These are phyloP conservation scores for Lanistes nyassanus DNA, from an alignment of 1,140 invertebrate species.

Conservation along the genomic window DNA sequence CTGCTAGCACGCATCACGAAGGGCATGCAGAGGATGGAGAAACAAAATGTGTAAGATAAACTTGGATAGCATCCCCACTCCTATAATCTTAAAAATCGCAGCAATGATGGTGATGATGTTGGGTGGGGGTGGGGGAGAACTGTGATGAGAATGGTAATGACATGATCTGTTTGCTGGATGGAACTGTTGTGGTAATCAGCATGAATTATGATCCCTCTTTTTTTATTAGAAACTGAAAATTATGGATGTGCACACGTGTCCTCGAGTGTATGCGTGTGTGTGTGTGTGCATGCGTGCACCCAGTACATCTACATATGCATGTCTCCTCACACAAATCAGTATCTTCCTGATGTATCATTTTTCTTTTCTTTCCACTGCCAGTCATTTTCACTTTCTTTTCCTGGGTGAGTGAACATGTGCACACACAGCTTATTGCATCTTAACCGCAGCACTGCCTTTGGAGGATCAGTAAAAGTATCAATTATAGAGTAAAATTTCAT, in stretches of 20 bases:
- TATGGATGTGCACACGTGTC: background rate
- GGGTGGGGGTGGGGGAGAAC: background rate
- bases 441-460: background rate
- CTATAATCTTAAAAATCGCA: background rate
- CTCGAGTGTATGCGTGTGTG: background rate
- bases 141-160: background rate
- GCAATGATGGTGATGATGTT: background rate
- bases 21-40: slow-evolving; percentile 12
- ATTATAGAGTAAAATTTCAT: background rate
- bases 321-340: background rate
- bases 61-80: background rate
- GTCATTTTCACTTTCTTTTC: background rate
- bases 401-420: background rate
- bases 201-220: background rate
- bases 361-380: background rate
- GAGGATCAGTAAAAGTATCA: background rate
- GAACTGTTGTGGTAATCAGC: background rate
- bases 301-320: background rate
- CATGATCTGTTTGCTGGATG: background rate
- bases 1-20: slow-evolving; percentile 41
- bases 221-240: background rate
- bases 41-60: slow-evolving; percentile 8
- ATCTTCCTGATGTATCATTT: background rate
- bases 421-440: background rate
- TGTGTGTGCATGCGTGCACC: background rate